A percentile compares a stretch with the other conserved stretches of the same genome.
Conservation (phyloP, 2,888 invertebrate genomes). For the Brassicogethes aeneus region DNA sequence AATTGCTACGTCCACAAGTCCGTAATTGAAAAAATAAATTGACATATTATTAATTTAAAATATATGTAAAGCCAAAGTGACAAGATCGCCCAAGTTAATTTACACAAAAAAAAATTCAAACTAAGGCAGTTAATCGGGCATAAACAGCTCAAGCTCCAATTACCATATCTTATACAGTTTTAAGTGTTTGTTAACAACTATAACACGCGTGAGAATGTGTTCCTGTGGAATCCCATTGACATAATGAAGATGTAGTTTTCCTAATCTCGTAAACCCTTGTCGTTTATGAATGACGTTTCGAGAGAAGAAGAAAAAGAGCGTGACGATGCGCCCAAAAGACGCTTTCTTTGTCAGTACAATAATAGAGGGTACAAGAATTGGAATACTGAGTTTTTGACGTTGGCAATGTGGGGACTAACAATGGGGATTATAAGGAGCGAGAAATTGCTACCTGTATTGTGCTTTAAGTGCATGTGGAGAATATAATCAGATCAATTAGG, state of each 20-base stretch:
- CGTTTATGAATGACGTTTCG: conserved; percentile 22
- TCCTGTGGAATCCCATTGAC: conserved; percentile 8
- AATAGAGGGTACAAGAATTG: no score
- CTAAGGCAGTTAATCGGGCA: background rate
- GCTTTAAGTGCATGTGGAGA: no score
- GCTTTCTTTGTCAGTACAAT: no score
- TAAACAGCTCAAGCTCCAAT: background rate
- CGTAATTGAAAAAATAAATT: no score
- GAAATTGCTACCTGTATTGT: background rate
- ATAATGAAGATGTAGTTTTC: conserved; percentile 24
- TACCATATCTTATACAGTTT: background rate
- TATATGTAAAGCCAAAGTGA: background rate
- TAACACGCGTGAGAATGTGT: conserved; percentile 16
- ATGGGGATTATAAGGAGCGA: background rate
- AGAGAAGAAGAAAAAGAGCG: background rate
- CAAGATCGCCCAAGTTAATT: background rate
- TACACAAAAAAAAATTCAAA: background rate
- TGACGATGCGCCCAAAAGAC: background rate
- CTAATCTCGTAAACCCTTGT: conserved; percentile 29
- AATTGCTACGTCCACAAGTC: no score
- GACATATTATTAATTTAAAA: no score
- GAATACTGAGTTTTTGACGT: no score
- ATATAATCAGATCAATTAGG: no score
- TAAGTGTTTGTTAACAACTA: background rate
- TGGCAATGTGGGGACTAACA: background rate